Base-by-base conservation (phyloP, 1,140 invertebrate genomes). In the Drosophila lacteicornis region DNA sequence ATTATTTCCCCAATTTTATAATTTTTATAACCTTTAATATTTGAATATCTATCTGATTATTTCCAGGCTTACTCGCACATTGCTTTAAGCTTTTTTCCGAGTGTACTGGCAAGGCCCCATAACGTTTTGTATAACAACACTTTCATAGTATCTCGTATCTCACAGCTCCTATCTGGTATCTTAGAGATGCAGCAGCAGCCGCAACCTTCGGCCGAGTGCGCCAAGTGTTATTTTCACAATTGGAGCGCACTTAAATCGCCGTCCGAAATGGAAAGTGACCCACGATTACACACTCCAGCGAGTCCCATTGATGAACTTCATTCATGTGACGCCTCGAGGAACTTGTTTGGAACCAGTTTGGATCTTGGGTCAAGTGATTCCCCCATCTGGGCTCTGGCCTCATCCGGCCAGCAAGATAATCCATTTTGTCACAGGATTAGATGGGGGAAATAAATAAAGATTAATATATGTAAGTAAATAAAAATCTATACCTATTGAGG, bases 141-240 rank as follows among this genome's bases (percentile, higher is more conserved):
- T 69, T 56, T 56, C 59, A n/a, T 61, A 49, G 56, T 60, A 56
- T 76, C 40, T 55, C 7, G 33, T 53, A 40, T 47, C 38, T 68
- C 25, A 19, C 40, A 36, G 25, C 43, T 59, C 27, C 47, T 45
- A 46, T 33, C 36, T 60, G 40, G 55, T 68, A 47, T 27, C 66
- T 51, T 43, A 45, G 49, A 82, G 76, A 88, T 82, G 55, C 67
- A 71, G 63, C 55, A 27, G 33, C 68, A 71, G 57, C 67, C 47
- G 50, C 66, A 88, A 85, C 85, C 85, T 88, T 88, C 85, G 70
- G 15, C 22, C 42, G 71, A 88, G 85, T 90, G 61, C 75, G 77
- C 80, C 84, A 87, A 87, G 84, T 87, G 84, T 84, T 90, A 87
- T 88, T 90, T 88, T 90, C 85, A 88, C 85, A 81, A 88, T 84